phyloP scores from a whole-genome alignment of 2,888 invertebrate species.

The Endotricha flammealis region DNA sequence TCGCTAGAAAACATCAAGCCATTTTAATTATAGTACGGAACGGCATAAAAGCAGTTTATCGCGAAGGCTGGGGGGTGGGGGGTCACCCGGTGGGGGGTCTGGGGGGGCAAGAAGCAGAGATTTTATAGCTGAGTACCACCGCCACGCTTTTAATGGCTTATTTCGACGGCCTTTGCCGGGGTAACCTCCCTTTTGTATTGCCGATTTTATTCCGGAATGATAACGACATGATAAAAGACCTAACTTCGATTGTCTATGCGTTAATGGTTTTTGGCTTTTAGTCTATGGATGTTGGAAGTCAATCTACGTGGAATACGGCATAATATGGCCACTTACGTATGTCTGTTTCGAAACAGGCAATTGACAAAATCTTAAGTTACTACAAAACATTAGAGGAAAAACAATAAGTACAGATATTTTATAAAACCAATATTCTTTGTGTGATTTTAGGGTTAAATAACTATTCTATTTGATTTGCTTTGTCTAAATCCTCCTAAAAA shows the following conservation, averaged over 20 bases:
- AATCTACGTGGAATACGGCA: too few relatives aligned
- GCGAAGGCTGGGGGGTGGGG: conserved; percentile 30
- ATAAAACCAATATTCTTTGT: too few relatives aligned
- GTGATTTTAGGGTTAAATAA: too few relatives aligned
- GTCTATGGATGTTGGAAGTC: too few relatives aligned
- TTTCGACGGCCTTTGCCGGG: conserved; percentile 68
- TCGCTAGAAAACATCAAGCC: conserved; percentile 59
- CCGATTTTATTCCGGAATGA: conserved; percentile 67
- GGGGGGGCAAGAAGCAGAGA: conserved; percentile 74
- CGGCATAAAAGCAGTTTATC: conserved; percentile 75
- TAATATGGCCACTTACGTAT: too few relatives aligned
- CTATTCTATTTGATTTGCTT: too few relatives aligned
- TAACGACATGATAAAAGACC: conserved; percentile 40
- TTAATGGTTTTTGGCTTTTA: too few relatives aligned
- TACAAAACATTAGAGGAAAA: too few relatives aligned
- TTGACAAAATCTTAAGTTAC: too few relatives aligned
- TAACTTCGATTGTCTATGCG: conserved; percentile 8
- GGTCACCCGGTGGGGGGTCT: conserved; percentile 30
- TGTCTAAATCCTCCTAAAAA: too few relatives aligned
- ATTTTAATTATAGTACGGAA: conserved; percentile 73
- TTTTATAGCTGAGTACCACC: conserved; percentile 73
- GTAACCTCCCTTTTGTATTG: conserved; percentile 58
- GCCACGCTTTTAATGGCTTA: conserved; percentile 76
- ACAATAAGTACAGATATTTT: too few relatives aligned
- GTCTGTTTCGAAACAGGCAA: too few relatives aligned